Conservation (phyloP, 2,797 vertebrate genomes). For the Myripristis murdjan region DNA sequence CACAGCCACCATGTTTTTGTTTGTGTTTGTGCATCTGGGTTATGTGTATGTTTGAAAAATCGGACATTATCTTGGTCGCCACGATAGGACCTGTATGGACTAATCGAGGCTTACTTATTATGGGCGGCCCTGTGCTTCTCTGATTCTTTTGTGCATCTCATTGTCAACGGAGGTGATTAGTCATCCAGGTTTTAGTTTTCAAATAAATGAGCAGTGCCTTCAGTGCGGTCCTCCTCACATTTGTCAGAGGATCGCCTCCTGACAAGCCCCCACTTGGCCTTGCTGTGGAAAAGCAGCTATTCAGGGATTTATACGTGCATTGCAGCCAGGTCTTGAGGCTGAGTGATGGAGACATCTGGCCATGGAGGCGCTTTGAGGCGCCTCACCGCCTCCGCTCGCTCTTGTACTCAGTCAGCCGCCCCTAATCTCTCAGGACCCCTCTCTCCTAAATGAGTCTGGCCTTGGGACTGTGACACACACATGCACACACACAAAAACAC, state of each 20-base stretch:
- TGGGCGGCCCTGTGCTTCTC: not conserved
- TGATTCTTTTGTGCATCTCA: conserved; percentile 2
- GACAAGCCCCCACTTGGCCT: conserved; percentile 49
- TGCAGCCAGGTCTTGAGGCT: conserved; percentile 53
- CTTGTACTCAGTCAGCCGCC: conserved; percentile 58
- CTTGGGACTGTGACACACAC: conserved; percentile 39
- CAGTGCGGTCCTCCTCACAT: conserved; percentile 45
- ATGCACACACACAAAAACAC: conserved; percentile 30
- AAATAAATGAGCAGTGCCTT: conserved; percentile 52
- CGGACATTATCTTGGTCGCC: not conserved
- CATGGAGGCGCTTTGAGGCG: conserved; percentile 53
- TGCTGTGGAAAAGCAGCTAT: conserved; percentile 38
- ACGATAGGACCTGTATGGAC: conserved; percentile 1
- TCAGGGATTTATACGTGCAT: conserved; percentile 50
- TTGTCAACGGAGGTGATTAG: conserved; percentile 33
- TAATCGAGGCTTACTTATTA: conserved; percentile 11
- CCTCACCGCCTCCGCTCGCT: conserved; percentile 43
- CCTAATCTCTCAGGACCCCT: conserved; percentile 70
- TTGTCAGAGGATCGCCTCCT: conserved; percentile 44
- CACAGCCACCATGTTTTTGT: conserved; percentile 31
- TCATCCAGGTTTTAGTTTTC: conserved; percentile 19
- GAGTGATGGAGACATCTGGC: conserved; percentile 81
- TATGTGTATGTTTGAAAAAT: not conserved
- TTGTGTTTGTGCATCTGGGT: conserved; percentile 1
- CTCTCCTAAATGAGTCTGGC: conserved; percentile 62